Conservation (phyloP, 2,888 invertebrate genomes). For the Drosophila vallismaia region DNA sequence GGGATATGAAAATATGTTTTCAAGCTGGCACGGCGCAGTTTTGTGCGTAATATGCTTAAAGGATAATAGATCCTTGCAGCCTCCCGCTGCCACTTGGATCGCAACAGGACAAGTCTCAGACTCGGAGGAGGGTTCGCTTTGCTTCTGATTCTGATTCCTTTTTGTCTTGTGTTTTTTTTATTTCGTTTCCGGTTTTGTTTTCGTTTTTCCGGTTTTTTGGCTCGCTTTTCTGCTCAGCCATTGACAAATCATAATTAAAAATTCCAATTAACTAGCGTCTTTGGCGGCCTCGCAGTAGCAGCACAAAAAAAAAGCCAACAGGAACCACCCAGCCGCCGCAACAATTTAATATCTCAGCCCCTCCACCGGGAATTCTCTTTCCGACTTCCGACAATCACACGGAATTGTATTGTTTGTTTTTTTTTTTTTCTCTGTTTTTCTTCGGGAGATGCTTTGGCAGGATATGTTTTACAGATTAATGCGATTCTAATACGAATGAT, state of each 20-base stretch:
- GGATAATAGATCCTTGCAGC: conserved; percentile 20
- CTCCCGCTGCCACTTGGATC: neutral
- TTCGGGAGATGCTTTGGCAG: neutral
- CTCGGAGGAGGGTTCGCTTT: conserved; percentile 31
- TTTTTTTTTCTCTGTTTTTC: conserved; percentile 9
- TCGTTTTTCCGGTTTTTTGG: conserved; percentile 15
- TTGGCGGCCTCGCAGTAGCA: conserved; percentile 16
- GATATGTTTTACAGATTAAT: no score
- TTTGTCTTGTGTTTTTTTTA: neutral
- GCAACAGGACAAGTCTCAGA: conserved; percentile 19
- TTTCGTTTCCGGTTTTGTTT: conserved; percentile 26
- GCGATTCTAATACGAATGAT: no score
- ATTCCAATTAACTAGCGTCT: conserved; percentile 71
- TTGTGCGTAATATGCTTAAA: conserved; percentile 55
- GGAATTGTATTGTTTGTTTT: conserved; percentile 39
- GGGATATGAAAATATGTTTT: conserved; percentile 10
- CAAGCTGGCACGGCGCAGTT: conserved; percentile 51
- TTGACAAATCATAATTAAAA: conserved; percentile 77
- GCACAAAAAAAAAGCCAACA: neutral
- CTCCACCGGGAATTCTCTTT: conserved; percentile 26
- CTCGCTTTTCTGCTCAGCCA: conserved; percentile 24
- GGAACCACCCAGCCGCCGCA: conserved; percentile 3
- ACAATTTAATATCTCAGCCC: conserved; percentile 18
- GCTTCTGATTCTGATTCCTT: neutral
- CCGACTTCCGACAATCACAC: neutral